A percentile compares a stretch with the other conserved stretches of the same genome.
Evolutionary conservation across 2,113 vertebrate genomes (phyloP).

Genomic region (Gavialis gangeticus): DNA sequence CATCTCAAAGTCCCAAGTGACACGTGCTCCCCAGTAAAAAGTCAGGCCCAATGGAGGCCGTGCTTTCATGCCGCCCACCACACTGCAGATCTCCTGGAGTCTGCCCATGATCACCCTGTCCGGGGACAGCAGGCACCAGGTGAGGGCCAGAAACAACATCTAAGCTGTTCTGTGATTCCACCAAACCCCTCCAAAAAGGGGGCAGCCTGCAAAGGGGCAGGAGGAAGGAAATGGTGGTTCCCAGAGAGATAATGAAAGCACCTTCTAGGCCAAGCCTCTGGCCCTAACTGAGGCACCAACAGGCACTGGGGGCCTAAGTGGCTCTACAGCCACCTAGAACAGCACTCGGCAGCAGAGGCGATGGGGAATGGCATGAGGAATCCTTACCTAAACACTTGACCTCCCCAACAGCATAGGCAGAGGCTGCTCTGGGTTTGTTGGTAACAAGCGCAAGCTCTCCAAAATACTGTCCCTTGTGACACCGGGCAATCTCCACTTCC

Average conservation of each 20-base stretch:
- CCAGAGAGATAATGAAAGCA: neutral
- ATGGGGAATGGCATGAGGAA: neutral
- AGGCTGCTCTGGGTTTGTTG: conserved; percentile 98
- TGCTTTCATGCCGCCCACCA: neutral
- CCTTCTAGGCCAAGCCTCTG: neutral
- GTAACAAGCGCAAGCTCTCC: conserved; percentile 98
- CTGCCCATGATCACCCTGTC: neutral
- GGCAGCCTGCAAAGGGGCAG: neutral
- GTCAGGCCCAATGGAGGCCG: neutral
- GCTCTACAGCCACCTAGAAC: neutral
- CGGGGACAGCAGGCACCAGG: neutral
- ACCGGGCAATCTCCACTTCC: conserved; percentile 95
- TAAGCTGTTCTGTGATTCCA: neutral
- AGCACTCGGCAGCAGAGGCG: no score
- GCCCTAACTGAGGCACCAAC: neutral
- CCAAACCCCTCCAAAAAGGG: neutral
- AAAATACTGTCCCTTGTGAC: conserved; percentile 96
- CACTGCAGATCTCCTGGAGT: no score
- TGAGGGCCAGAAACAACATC: neutral
- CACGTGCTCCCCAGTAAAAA: neutral
- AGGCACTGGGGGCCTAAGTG: neutral
- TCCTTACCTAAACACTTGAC: conserved; percentile 96
- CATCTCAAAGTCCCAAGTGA: neutral
- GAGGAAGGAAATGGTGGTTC: neutral
- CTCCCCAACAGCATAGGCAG: conserved; percentile 92